Conservation (phyloP, 2,797 vertebrate species). For the Lates japonicus region DNA sequence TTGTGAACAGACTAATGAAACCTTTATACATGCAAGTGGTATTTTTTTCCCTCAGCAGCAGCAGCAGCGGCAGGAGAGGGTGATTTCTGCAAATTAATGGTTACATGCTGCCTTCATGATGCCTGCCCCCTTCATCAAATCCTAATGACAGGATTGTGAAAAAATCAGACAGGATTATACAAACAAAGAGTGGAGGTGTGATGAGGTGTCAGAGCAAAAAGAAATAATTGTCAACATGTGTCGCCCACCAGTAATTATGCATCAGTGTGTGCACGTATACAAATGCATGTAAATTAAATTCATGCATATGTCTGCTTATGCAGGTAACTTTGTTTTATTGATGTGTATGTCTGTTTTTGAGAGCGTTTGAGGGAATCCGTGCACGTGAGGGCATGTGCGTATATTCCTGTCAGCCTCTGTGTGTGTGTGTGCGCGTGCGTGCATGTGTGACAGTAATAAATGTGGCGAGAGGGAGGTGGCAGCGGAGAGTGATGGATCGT, state of each 20-base stretch:
- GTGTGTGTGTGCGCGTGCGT: slow-evolving; percentile 17
- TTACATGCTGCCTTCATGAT: slow-evolving; percentile 44
- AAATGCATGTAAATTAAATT: slow-evolving; percentile 46
- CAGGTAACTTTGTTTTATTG: slow-evolving; percentile 47
- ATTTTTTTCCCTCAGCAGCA: slow-evolving; percentile 1
- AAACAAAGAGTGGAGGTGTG: slow-evolving; percentile 78
- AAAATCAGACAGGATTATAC: slow-evolving; percentile 68
- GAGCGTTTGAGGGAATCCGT: slow-evolving; percentile 42
- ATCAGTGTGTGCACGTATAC: slow-evolving; percentile 13
- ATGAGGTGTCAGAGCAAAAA: slow-evolving; percentile 67
- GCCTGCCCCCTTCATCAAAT: slow-evolving; percentile 70
- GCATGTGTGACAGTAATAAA: slow-evolving; percentile 61
- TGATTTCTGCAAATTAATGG: slow-evolving; percentile 71
- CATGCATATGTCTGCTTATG: slow-evolving; percentile 33
- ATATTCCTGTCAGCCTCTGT: slow-evolving; percentile 17
- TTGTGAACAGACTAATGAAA: slow-evolving; percentile 38
- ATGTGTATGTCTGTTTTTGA: slow-evolving; percentile 34
- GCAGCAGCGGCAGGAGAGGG: slow-evolving; percentile 23
- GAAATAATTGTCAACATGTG: slow-evolving; percentile 73
- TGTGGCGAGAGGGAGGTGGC: slow-evolving; percentile 68
- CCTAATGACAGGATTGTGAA: slow-evolving; percentile 65
- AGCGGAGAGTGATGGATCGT: slow-evolving; percentile 78
- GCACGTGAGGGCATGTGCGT: slow-evolving; percentile 15
- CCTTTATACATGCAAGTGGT: slow-evolving; percentile 33
- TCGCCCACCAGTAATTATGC: slow-evolving; percentile 63